Evolutionary conservation across 2,888 invertebrate genomes (phyloP).

Genomic region (Polymixis flavicincta): DNA sequence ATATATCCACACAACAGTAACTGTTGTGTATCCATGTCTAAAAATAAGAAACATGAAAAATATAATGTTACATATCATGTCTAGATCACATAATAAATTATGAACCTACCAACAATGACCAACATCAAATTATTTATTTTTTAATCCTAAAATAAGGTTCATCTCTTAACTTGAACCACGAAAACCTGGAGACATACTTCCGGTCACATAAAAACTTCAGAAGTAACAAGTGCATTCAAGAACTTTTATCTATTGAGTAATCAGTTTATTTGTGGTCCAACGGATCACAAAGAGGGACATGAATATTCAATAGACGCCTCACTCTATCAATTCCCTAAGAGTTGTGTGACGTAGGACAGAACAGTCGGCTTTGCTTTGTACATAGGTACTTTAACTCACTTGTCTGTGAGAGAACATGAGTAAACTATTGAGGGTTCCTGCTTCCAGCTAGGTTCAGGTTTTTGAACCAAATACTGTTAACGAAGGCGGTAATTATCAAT

Average conservation of each 20-base stretch:
- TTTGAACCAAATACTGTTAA: not conserved
- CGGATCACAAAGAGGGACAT: slow-evolving; percentile 75
- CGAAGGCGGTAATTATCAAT: too few species aligned
- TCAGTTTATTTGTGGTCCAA: slow-evolving; percentile 64
- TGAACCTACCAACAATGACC: not conserved
- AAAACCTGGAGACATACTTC: not conserved
- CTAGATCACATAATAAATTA: not conserved
- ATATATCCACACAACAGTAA: not conserved
- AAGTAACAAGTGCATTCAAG: slow-evolving; percentile 39
- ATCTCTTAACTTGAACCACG: not conserved
- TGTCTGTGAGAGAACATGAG: not conserved
- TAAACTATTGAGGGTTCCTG: not conserved
- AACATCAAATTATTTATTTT: not conserved
- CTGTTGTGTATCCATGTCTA: not conserved
- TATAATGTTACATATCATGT: too few species aligned
- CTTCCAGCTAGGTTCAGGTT: not conserved
- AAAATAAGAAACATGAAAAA: not conserved
- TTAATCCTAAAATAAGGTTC: not conserved
- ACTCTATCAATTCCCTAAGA: slow-evolving; percentile 78
- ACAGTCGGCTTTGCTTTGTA: not conserved
- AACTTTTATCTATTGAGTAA: slow-evolving; percentile 51
- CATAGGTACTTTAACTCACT: slow-evolving; percentile 33
- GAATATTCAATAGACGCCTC: slow-evolving; percentile 84
- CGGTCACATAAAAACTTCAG: slow-evolving; percentile 17
- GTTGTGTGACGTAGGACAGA: slow-evolving; percentile 52